A percentile compares a stretch with the other conserved stretches of the same genome.
Conservation (phyloP, 2,888 invertebrate species). For the Gastrophysa polygoni region DNA sequence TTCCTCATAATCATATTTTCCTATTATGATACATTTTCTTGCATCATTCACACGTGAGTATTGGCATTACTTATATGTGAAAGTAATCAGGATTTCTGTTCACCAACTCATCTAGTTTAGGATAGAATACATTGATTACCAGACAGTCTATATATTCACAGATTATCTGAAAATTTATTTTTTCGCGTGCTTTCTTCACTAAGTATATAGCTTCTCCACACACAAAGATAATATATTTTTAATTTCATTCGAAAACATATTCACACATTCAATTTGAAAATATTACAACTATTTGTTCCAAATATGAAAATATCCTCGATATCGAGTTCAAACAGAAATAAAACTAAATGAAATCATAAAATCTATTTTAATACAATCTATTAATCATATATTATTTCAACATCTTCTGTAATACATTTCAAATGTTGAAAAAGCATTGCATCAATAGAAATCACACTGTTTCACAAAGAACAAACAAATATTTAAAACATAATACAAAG, state of each 20-base stretch:
- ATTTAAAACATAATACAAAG: slow-evolving; percentile 34
- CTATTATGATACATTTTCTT: too few relatives aligned
- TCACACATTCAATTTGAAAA: too few relatives aligned
- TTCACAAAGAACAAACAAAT: slow-evolving; percentile 42
- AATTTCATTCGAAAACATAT: too few relatives aligned
- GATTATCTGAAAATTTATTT: not conserved
- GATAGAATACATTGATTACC: not conserved
- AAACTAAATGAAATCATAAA: slow-evolving; percentile 38
- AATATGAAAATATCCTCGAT: not conserved
- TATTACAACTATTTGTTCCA: too few relatives aligned
- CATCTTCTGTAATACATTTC: slow-evolving; percentile 39
- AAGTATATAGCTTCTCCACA: not conserved
- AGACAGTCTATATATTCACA: not conserved
- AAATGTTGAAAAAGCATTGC: slow-evolving; percentile 31
- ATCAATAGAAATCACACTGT: slow-evolving; percentile 38
- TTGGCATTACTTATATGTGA: too few relatives aligned
- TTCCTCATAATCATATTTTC: too few relatives aligned
- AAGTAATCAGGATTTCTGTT: too few relatives aligned
- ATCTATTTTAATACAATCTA: slow-evolving; percentile 37
- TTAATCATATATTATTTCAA: slow-evolving; percentile 34
- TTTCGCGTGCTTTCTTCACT: not conserved
- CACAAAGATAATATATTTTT: not conserved
- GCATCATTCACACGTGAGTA: too few relatives aligned
- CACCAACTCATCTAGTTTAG: not conserved
- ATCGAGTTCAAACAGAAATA: slow-evolving; percentile 18